These are phyloP conservation scores for Dysmachus trigonus DNA, from an alignment of 2,888 invertebrate species.

Conservation along the genomic window DNA sequence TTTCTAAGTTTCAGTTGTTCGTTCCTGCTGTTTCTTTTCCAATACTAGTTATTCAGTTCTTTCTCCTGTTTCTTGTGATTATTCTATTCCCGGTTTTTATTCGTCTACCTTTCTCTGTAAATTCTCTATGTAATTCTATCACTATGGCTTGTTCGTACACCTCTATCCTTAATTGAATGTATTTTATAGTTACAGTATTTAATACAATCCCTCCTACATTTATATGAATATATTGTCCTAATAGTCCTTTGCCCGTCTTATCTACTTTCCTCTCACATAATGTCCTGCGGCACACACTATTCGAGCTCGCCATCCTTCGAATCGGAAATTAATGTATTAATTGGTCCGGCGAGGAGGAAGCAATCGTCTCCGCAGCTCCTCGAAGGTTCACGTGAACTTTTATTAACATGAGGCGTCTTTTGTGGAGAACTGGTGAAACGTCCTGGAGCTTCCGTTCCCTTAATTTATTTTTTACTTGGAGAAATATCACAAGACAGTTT, in stretches of 20 bases:
- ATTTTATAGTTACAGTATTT: too few relatives aligned
- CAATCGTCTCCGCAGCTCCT: background rate
- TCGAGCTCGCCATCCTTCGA: background rate
- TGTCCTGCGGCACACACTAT: background rate
- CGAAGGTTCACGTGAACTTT: background rate
- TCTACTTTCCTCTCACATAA: background rate
- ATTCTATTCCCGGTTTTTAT: too few relatives aligned
- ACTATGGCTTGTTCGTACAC: too few relatives aligned
- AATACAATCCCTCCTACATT: too few relatives aligned
- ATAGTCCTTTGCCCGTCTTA: too few relatives aligned
- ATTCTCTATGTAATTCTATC: too few relatives aligned
- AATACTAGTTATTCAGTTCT: too few relatives aligned
- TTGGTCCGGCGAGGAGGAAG: background rate
- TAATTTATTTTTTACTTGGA: slow-evolving; percentile 16
- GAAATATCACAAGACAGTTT: slow-evolving; percentile 14
- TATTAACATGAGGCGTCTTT: background rate
- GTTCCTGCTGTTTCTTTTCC: too few relatives aligned
- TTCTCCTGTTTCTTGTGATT: too few relatives aligned
- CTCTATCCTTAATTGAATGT: too few relatives aligned
- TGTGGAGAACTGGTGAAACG: background rate
- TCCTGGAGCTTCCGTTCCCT: background rate
- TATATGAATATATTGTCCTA: background rate
- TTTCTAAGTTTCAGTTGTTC: too few relatives aligned
- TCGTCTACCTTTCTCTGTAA: too few relatives aligned
- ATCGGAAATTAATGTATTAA: background rate